A percentile compares a stretch with the other conserved stretches of the same genome.
These are phyloP conservation scores for Lepidocolaptes lacrymiger DNA, from an alignment of 2,797 vertebrate species.

Conservation along the genomic window DNA sequence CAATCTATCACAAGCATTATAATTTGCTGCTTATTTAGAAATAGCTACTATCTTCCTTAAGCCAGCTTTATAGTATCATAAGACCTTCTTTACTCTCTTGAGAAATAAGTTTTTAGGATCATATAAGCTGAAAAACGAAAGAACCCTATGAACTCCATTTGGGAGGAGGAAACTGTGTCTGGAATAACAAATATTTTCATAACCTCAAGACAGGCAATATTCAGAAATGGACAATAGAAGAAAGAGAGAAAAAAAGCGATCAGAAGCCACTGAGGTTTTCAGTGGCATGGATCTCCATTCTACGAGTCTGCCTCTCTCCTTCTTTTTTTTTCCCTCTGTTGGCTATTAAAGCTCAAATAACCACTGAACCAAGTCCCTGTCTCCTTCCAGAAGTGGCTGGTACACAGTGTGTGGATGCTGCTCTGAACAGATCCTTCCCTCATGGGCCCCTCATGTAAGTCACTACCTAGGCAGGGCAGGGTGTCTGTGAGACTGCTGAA, in stretches of 20 bases:
- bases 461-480: neutral
- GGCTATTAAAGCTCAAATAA: neutral
- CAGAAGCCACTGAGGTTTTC: neutral
- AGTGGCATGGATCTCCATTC: neutral
- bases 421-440: neutral
- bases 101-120: neutral
- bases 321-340: neutral
- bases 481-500: neutral
- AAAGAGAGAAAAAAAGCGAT: neutral
- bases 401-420: neutral
- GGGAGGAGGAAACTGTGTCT: neutral
- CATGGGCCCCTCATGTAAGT: neutral
- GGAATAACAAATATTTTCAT: neutral
- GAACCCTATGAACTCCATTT: neutral
- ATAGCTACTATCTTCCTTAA: neutral
- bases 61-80: neutral
- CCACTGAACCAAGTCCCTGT: neutral
- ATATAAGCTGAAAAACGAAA: neutral
- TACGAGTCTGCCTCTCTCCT: rapidly evolving
- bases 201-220: neutral
- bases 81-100: neutral
- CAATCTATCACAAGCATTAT: neutral
- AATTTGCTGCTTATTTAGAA: conserved; percentile 5
- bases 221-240: neutral
- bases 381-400: neutral